A percentile compares a stretch with the other conserved stretches of the same genome.
phyloP scores from a whole-genome alignment of 30 jellyfish, hydroid and myxozoan species.

The Turritopsis rubra region DNA sequence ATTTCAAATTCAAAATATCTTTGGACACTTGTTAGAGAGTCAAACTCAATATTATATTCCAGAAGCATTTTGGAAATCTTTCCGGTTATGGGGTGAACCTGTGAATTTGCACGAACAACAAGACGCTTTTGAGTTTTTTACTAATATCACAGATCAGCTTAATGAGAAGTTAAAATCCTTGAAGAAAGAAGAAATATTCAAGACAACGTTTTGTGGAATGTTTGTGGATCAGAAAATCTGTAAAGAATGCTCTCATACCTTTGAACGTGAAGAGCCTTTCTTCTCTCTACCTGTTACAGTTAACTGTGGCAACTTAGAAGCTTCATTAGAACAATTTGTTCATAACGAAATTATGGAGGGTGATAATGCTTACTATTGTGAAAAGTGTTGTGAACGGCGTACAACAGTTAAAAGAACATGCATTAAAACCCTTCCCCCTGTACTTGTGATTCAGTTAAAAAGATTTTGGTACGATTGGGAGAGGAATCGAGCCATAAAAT shows the following conservation, averaged over 20 bases:
- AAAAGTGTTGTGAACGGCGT: constrained; percentile 92
- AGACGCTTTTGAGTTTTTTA: constrained; percentile 97
- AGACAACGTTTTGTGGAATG: constrained; percentile 74
- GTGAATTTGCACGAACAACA: constrained; percentile 98
- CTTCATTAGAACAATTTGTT: constrained; percentile 88
- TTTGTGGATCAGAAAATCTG: constrained; percentile 96
- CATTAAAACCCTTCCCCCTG: constrained; percentile 85
- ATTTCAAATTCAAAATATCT: constrained; percentile 75
- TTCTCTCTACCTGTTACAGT: constrained; percentile 92
- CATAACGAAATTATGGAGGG: constrained; percentile 97
- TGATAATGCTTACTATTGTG: constrained; percentile 95
- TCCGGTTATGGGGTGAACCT: constrained; percentile 95
- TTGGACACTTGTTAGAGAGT: constrained; percentile 92
- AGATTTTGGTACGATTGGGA: constrained; percentile 99
- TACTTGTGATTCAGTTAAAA: constrained; percentile 66
- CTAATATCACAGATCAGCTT: constrained; percentile 89
- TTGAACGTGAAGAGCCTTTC: constrained; percentile 91
- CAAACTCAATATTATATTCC: constrained; percentile 86
- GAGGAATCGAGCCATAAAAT: constrained; percentile 87
- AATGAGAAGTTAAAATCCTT: constrained; percentile 24
- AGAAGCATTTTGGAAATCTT: constrained; percentile 83
- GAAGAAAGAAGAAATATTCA: constrained; percentile 64
- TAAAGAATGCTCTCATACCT: constrained; percentile 88
- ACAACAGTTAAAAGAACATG: constrained; percentile 86
- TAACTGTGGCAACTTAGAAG: constrained; percentile 74